Evolutionary conservation across 2,113 vertebrate species (phyloP).

Genomic region (Nanorana parkeri): DNA sequence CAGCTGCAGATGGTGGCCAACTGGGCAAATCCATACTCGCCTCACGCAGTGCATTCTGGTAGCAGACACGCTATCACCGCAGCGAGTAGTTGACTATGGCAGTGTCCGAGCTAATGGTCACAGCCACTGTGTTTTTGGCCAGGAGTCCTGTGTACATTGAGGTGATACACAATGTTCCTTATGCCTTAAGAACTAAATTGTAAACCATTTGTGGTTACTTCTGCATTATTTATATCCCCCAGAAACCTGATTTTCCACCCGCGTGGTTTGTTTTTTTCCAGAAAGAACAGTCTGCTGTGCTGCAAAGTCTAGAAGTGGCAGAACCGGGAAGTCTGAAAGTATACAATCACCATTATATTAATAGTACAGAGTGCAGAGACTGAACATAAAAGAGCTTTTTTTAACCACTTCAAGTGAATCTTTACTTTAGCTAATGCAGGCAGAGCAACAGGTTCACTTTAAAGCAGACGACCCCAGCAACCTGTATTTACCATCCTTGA

Average conservation of each 20-base stretch:
- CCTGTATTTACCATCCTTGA: no score
- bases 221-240: not conserved
- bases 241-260: conserved; percentile 4
- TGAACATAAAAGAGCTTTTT: not conserved
- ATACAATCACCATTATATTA: not conserved
- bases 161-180: no score
- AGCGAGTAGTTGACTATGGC: no score
- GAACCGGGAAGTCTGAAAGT: not conserved
- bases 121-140: no score
- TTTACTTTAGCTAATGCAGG: not conserved
- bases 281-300: not conserved
- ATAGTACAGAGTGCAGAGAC: not conserved
- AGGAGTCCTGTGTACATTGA: no score
- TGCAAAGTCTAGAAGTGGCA: conserved; percentile 13
- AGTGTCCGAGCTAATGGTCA: no score
- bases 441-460: no score
- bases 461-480: no score
- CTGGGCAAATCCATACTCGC: no score
- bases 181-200: not conserved
- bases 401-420: no score
- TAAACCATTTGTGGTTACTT: conserved; percentile 22
- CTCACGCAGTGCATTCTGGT: not conserved
- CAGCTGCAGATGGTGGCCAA: no score
- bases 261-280: not conserved
- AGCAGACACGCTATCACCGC: not conserved